phyloP scores from a whole-genome alignment of 2,888 invertebrate species.

The Rhingia campestris region DNA sequence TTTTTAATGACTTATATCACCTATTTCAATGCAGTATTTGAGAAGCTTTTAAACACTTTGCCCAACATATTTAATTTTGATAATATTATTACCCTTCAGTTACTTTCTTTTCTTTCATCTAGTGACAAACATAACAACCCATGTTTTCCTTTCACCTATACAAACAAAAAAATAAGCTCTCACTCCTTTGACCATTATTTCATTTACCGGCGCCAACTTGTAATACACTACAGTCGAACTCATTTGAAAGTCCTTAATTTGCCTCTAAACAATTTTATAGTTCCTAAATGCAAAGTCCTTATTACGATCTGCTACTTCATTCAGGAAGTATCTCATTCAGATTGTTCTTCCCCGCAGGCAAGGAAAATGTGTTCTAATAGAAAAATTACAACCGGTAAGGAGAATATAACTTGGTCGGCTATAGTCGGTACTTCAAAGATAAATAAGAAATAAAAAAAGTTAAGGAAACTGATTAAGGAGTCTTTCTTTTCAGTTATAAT shows the following conservation, averaged over 20 bases:
- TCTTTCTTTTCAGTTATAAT: constrained; percentile 38
- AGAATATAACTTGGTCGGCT: background rate
- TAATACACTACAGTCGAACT: constrained; percentile 18
- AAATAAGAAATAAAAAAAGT: constrained; percentile 60
- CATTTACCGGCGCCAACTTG: background rate
- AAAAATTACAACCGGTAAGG: constrained; percentile 36
- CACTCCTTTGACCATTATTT: too few relatives aligned
- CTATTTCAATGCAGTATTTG: too few relatives aligned
- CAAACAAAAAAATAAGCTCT: too few relatives aligned
- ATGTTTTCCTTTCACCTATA: too few relatives aligned
- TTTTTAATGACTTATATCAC: too few relatives aligned
- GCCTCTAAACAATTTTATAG: constrained; percentile 58
- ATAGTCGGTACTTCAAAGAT: constrained; percentile 24
- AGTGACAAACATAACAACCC: too few relatives aligned
- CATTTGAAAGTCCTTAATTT: constrained; percentile 34
- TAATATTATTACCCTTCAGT: too few relatives aligned
- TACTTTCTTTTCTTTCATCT: too few relatives aligned
- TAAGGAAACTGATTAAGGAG: constrained; percentile 70
- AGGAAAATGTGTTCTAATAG: constrained; percentile 48
- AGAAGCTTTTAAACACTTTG: too few relatives aligned
- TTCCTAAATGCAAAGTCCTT: constrained; percentile 49
- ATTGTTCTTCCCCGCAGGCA: background rate
- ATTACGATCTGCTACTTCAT: constrained; percentile 47
- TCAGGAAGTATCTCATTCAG: constrained; percentile 43
- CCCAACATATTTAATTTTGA: too few relatives aligned